Conservation (phyloP, 92 coral and sea anemone genomes). For the Ricordea florida region DNA sequence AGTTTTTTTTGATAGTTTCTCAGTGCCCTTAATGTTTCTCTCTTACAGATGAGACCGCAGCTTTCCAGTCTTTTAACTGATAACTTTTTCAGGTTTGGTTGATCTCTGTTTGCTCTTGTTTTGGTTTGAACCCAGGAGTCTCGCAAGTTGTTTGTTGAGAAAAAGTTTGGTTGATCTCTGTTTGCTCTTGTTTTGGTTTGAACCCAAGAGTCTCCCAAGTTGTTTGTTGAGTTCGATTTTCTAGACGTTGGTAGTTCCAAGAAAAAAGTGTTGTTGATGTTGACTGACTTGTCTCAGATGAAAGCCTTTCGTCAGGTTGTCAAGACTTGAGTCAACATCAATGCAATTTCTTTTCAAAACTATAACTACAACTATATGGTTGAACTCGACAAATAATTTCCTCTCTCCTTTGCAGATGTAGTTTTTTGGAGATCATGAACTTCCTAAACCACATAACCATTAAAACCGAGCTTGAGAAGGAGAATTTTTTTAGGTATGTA, state of each 20-base stretch:
- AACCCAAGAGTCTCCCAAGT: background rate
- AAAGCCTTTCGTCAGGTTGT: too few species aligned
- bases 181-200: background rate
- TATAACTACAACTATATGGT: too few species aligned
- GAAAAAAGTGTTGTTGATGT: too few species aligned
- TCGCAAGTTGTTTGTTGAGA: too few species aligned
- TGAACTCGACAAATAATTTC: too few species aligned
- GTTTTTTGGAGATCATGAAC: slow-evolving; percentile 75
- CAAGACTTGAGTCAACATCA: too few species aligned
- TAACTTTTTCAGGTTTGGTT: slow-evolving; percentile 85
- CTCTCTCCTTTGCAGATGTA: slow-evolving; percentile 48
- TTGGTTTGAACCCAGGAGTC: background rate
- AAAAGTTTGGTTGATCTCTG: slow-evolving; percentile 54
- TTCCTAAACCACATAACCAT: slow-evolving; percentile 90
- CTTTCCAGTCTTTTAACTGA: slow-evolving; percentile 64
- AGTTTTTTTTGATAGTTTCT: background rate
- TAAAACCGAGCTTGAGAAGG: slow-evolving; percentile 85
- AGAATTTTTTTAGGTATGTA: slow-evolving; percentile 81
- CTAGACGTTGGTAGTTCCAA: too few species aligned
- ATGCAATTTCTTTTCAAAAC: too few species aligned
- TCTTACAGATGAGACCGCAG: slow-evolving; percentile 84
- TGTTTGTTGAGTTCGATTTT: too few species aligned
- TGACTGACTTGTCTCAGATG: too few species aligned
- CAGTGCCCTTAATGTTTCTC: background rate
- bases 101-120: background rate